Percentiles rank a stretch among this genome's conserved stretches.
Evolutionary conservation across 2,888 invertebrate genomes (phyloP).

Genomic region (Spisula solida): DNA sequence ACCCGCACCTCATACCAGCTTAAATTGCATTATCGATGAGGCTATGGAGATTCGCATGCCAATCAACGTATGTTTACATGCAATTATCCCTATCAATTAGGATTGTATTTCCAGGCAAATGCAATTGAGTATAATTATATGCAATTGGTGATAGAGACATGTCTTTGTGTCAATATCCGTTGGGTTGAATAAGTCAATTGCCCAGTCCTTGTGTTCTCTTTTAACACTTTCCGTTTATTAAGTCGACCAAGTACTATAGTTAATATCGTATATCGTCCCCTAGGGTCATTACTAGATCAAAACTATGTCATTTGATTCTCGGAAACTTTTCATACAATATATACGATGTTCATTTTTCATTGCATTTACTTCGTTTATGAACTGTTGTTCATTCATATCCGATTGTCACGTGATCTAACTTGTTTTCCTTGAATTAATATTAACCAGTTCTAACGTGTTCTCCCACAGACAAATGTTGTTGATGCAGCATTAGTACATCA

Average conservation of each 20-base stretch:
- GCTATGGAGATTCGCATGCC: not conserved
- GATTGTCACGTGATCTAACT: no score
- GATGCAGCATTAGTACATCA: no score
- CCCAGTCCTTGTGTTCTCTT: not conserved
- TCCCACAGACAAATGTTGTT: no score
- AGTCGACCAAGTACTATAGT: not conserved
- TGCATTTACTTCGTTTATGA: not conserved
- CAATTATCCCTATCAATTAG: not conserved
- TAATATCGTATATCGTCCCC: not conserved
- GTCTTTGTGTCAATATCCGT: not conserved
- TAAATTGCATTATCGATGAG: not conserved
- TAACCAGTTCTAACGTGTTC: no score
- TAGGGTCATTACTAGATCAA: not conserved
- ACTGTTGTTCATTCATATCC: not conserved
- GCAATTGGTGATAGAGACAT: slow-evolving; percentile 1
- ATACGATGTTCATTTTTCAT: not conserved
- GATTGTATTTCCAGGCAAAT: not conserved
- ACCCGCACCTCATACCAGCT: not conserved
- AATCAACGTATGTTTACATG: slow-evolving; percentile 10
- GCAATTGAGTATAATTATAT: slow-evolving; percentile 18
- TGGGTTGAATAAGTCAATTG: not conserved
- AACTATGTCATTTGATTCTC: not conserved
- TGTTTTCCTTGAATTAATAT: no score
- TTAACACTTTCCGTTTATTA: not conserved
- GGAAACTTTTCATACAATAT: not conserved